Conservation (phyloP, 1,140 invertebrate genomes). For the Drosophila hydei region DNA sequence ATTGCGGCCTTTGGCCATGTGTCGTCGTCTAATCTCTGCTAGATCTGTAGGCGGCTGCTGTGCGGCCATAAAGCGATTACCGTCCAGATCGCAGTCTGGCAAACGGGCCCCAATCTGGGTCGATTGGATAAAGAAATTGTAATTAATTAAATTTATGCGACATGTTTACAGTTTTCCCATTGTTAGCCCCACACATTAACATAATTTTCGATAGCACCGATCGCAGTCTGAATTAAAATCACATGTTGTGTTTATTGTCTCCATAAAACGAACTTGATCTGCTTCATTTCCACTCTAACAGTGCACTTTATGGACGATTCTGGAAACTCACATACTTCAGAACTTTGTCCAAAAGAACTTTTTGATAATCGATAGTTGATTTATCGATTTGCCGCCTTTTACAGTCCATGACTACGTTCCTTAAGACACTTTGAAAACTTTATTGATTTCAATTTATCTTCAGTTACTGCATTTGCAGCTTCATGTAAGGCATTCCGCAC, state of each 20-base stretch:
- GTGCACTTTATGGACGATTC: conserved; percentile 43
- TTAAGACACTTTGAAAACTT: conserved; percentile 1
- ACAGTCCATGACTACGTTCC: not conserved
- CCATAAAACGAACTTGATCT: conserved; percentile 58
- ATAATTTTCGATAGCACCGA: conserved; percentile 58
- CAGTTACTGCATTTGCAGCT: too few species aligned
- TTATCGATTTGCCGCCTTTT: conserved; percentile 7
- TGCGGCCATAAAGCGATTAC: conserved; percentile 76
- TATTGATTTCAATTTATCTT: conserved; percentile 1
- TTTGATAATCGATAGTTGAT: conserved; percentile 1
- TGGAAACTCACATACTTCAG: not conserved
- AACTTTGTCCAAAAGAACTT: not conserved
- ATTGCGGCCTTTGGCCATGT: conserved; percentile 41
- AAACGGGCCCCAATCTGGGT: conserved; percentile 52
- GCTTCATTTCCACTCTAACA: conserved; percentile 44
- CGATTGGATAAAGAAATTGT: conserved; percentile 81
- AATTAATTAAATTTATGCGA: conserved; percentile 82
- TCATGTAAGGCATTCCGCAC: too few species aligned
- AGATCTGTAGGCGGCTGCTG: conserved; percentile 79
- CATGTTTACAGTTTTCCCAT: conserved; percentile 81
- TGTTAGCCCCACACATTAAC: conserved; percentile 65
- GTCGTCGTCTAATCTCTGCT: conserved; percentile 59
- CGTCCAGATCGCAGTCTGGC: conserved; percentile 3
- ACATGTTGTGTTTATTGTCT: conserved; percentile 63
- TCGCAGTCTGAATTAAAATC: conserved; percentile 54